Evolutionary conservation across 2,888 invertebrate genomes (phyloP), one percentile per base, ranked within the genome.

Genomic region (Coecobrya sp.): DNA sequence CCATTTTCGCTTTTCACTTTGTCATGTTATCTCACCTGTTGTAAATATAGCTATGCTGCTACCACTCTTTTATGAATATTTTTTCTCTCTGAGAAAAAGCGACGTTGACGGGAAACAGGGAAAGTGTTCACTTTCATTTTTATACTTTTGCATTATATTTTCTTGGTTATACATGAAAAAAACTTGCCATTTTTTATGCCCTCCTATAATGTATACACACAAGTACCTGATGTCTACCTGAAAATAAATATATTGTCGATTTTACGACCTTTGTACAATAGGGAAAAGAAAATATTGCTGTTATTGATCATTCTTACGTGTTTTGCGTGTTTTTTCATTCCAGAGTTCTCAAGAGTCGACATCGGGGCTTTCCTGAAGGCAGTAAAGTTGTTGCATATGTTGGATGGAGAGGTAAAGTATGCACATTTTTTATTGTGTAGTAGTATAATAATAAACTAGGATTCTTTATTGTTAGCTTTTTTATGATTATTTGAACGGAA

Each of bases 271-370:
- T 79, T 30, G n/a, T n/a, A n/a, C 16, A 81, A 59, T 52, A 25
- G 8, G 49, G 7, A 85, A 45, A 59, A 19, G 45, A 22, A 45
- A 49, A 36, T 86, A 42, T 86, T 86, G 55, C 25, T 25, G 7
- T 49, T 68, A 65, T 68, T 85, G 85, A 68, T 68, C 68, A 85
- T 85, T 85, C 68, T 85, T 45, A 85, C 68, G 30, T 68, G 65
- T 22, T 2, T 62, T 19, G 27, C 8, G 27, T 59, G 36, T 62
- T 11, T 82, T 82, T 82, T 62, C 13, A 1, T 42, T 68, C 4
- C 90, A 95, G 94, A 85, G 94, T 95, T 19, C 45, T 95, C 76
- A 94, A 95, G 73, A 94, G 94, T 59, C 94, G 94, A 42, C 91
- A 95, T 85, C 86, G 93, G 5, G 76, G 91, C 62, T 95, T 94